Evolutionary conservation across 2,113 vertebrate genomes (phyloP), one percentile per base, ranked within the genome.

Genomic region (Isurus oxyrinchus): DNA sequence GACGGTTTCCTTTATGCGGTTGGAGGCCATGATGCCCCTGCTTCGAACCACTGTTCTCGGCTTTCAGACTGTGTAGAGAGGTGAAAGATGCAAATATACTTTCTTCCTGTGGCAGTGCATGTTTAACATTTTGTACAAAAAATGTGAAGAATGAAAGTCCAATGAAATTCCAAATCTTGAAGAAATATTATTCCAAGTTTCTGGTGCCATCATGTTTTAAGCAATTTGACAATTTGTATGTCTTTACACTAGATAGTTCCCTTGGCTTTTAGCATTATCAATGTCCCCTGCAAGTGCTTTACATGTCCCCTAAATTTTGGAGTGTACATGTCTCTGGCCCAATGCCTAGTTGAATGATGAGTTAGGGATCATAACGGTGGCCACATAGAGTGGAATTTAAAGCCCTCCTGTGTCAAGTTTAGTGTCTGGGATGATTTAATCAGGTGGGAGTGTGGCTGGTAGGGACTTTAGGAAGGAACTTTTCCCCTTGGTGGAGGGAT

Each of bases 1-100:
- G 98, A 98, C 96, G 98, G 98, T 0, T 98, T 98, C 96, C 98
- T 98, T 90, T 98, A 98, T 97, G 98, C 98, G 1, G 98, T 98
- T 55, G 98, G 98, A 97, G 98, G 98, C 11, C 98, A 98, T 35
- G 98, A 98, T 96, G 98, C 98, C 96, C 98, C 98, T 76, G 98
- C 98, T 97, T 98, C 98, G 81, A 98, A 98, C 61, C 98, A 98
- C 76, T 98, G 98, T 11, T 98, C 98, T 79, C 96, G 98, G 69
- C 97, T 98, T 0, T 96, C 98, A 81, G 98, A 98, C 96, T 98
- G 98, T 0, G 98, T 98, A 79, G 98, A 98, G 97, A 98, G 98
- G 98, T 98, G 67, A 95, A 95, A 19, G 66, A 95, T 69, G 16
- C n/a, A 84, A 87, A 59, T 79, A 5, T n/a, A 44, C 66, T 76